Percentiles rank a stretch among this genome's conserved stretches.
Conservation (phyloP, 2,113 vertebrate species). For the Silurus meridionalis region DNA sequence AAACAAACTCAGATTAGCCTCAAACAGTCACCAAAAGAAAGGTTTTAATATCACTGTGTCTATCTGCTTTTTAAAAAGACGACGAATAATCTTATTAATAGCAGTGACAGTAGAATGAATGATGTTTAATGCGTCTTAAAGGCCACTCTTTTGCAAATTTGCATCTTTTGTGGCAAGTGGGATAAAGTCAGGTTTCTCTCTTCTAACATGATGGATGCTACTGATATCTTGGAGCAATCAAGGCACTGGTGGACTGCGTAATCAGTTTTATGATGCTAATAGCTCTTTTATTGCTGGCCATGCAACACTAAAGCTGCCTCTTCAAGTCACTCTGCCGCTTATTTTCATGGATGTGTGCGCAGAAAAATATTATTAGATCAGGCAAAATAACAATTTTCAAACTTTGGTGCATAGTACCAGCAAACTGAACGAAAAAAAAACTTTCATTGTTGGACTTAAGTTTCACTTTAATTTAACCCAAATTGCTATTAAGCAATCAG, state of each 20-base stretch:
- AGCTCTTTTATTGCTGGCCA: slow-evolving; percentile 52
- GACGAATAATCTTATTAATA: neutral
- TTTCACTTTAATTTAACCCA: neutral
- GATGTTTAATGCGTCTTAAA: slow-evolving; percentile 23
- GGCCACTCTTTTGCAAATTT: slow-evolving; percentile 30
- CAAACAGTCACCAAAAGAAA: neutral
- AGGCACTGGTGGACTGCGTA: slow-evolving; percentile 23
- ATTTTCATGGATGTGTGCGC: neutral
- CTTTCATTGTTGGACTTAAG: neutral
- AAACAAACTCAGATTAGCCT: slow-evolving; percentile 18
- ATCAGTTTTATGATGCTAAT: slow-evolving; percentile 56
- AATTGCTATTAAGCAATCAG: neutral
- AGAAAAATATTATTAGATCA: neutral
- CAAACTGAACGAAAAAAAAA: neutral
- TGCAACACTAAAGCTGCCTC: slow-evolving; percentile 22
- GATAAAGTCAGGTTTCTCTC: slow-evolving; percentile 24
- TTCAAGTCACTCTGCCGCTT: neutral
- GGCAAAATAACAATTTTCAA: no score
- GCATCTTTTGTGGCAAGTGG: slow-evolving; percentile 27
- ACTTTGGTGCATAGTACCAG: neutral
- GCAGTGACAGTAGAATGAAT: slow-evolving; percentile 4
- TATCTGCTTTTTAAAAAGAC: neutral
- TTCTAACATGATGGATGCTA: slow-evolving; percentile 45
- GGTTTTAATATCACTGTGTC: neutral
- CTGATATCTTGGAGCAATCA: slow-evolving; percentile 38